Evolutionary conservation across 2,888 invertebrate genomes (phyloP).

Genomic region (Athalia circularis): DNA sequence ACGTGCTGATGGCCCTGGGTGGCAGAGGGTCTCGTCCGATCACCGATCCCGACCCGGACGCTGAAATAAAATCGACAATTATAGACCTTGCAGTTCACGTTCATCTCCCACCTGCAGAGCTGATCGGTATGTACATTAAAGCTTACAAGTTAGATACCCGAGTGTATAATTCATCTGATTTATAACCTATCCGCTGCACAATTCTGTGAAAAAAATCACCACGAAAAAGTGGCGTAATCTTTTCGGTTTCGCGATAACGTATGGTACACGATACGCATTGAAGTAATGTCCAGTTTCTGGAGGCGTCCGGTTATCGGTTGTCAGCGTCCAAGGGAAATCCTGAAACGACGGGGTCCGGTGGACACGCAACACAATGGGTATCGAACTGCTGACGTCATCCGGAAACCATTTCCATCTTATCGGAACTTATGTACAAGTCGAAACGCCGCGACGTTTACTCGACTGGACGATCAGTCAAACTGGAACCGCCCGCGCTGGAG

Average conservation of each 20-base stretch:
- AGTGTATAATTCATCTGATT: too few species aligned
- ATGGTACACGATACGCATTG: too few species aligned
- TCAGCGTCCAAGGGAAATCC: too few species aligned
- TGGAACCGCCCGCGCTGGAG: background rate
- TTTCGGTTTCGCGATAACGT: too few species aligned
- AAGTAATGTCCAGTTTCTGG: too few species aligned
- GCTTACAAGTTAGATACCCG: too few species aligned
- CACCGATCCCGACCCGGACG: slow-evolving; percentile 83
- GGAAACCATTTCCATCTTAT: slow-evolving; percentile 38
- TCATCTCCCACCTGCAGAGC: background rate
- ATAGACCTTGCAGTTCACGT: background rate
- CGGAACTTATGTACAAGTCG: slow-evolving; percentile 10
- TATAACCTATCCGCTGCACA: too few species aligned
- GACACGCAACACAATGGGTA: slow-evolving; percentile 35
- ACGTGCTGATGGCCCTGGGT: slow-evolving; percentile 73
- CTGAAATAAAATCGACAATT: slow-evolving; percentile 74
- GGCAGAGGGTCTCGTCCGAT: slow-evolving; percentile 77
- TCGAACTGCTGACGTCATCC: slow-evolving; percentile 38
- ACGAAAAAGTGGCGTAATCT: too few species aligned
- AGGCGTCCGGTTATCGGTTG: too few species aligned
- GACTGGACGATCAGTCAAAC: slow-evolving; percentile 20
- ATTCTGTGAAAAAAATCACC: too few species aligned
- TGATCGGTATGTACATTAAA: too few species aligned
- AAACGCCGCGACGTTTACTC: slow-evolving; percentile 20
- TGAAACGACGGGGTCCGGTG: slow-evolving; percentile 15